Conservation (phyloP, 2,888 invertebrate species). For the Melanchra persicariae region DNA sequence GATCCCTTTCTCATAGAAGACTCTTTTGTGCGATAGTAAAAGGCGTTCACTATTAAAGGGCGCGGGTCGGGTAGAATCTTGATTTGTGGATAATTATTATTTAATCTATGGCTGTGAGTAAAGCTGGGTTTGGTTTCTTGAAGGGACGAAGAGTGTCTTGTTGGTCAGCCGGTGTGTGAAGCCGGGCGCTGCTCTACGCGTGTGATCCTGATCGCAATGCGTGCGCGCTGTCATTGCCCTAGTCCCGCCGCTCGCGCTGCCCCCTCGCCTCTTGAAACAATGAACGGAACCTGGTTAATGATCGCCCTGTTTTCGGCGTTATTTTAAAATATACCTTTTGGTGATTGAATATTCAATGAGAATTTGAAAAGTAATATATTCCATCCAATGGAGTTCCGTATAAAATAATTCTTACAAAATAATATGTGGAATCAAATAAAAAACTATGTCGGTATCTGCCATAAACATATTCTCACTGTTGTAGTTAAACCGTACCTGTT, state of each 20-base stretch:
- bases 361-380: conserved; percentile 38
- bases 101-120: conserved; percentile 71
- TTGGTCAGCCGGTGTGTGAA: conserved; percentile 18
- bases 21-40: conserved; percentile 88
- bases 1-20: conserved; percentile 90
- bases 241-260: conserved; percentile 68
- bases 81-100: conserved; percentile 78
- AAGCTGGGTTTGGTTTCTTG: conserved; percentile 57
- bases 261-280: conserved; percentile 83
- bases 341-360: conserved; percentile 59
- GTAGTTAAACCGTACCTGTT: background rate
- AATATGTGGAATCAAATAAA: background rate
- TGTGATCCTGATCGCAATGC: conserved; percentile 81
- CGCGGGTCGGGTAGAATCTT: conserved; percentile 82
- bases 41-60: conserved; percentile 88
- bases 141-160: conserved; percentile 53
- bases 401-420: conserved; percentile 11
- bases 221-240: conserved; percentile 85
- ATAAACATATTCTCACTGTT: background rate
- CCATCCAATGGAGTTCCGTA: conserved; percentile 19
- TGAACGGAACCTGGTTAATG: conserved; percentile 82
- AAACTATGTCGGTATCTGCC: background rate
- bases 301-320: conserved; percentile 66
- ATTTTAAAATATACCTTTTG: conserved; percentile 61
- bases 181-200: conserved; percentile 69